Evolutionary conservation across 23 tunicate species (phyloP), one percentile per base, ranked within the genome.

Genomic region (Clavelina lepadiformis): DNA sequence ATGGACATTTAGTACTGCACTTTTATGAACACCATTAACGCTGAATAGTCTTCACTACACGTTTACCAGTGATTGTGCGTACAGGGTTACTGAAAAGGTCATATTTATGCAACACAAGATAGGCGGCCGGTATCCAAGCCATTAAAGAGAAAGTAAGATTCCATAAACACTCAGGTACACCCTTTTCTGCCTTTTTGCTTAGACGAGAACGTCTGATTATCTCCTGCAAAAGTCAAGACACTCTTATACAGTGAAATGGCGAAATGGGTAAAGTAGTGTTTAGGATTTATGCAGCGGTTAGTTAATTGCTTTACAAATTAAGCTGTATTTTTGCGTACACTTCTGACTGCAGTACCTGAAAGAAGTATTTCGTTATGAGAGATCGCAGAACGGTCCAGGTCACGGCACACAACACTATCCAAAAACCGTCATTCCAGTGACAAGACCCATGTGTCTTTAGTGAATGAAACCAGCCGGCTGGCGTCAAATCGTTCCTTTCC

Each of bases 121-220:
- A 61, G 5, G 82, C 70, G 0, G 95, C 54, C 41, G 28, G 58
- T 4, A 31, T 41, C 95, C 95, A 86, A 19, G 83, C 68, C 21
- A 68, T 20, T 5, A 69, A 19, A 35, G 65, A 77, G 31, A 65
- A 51, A 22, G 62, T 22, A 7, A 86, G 44, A 49, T 86, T 86
- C 95, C 95, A 86, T 60, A 72, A 31, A 45, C 80, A 61, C 52
- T 86, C 95, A 15, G 95, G 95, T 1, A 68, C 64, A 52, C 66
- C 57, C 31, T 24, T 33, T 13, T 58, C 49, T 31, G 57, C 79
- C 4, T 77, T 50, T 27, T 55, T 31, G 32, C 49, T 49, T 47
- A 86, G 38, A 19, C 65, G 72, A 6, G 72, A 68, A 3, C n/a
- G 24, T n/a, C 54, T 28, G 2, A 62, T 68, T 8, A 84, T 29